Conservation (phyloP, 2,797 vertebrate genomes). For the Okamejei kenojei region DNA sequence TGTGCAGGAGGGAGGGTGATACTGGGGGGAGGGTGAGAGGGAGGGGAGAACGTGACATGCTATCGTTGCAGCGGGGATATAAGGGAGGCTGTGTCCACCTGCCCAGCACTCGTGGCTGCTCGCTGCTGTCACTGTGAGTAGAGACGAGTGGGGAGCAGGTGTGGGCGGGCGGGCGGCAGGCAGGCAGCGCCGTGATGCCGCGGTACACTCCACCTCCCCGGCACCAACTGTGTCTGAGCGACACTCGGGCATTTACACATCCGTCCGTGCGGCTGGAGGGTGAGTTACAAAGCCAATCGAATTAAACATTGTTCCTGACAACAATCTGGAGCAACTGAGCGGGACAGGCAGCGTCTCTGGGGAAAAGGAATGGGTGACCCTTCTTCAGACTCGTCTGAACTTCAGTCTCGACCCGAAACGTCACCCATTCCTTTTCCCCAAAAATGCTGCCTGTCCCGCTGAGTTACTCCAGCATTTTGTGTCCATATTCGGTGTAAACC, state of each 20-base stretch:
- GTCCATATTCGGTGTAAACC: no score
- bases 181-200: neutral
- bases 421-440: no score
- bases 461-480: no score
- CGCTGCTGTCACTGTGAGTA: conserved; percentile 33
- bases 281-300: neutral
- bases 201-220: neutral
- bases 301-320: neutral
- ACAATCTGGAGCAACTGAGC: no score
- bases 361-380: no score
- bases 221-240: neutral
- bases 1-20: neutral
- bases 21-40: neutral
- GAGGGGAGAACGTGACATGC: conserved; percentile 44
- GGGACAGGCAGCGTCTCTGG: no score
- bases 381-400: no score
- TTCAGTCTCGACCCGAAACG: no score
- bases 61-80: conserved; percentile 52
- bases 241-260: neutral
- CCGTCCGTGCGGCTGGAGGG: neutral
- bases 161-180: neutral
- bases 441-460: no score
- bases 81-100: conserved; percentile 43
- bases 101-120: conserved; percentile 40
- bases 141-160: neutral